Evolutionary conservation across 2,888 invertebrate species (phyloP), one percentile per base, ranked within the genome.

Genomic region (Empis livida): DNA sequence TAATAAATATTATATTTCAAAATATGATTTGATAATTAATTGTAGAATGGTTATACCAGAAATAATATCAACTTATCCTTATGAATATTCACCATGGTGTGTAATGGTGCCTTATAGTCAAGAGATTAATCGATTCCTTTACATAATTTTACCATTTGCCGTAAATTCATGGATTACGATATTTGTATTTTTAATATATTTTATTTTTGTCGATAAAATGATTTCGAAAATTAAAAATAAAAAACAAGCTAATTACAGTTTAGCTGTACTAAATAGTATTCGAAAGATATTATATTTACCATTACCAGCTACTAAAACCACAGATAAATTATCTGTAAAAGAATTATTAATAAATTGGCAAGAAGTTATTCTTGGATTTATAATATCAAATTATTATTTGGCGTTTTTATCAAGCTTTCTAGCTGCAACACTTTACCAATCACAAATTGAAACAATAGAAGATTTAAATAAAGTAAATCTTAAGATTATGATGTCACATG

Each of bases 331-430:
- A 23, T 23, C 16, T 39, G 10, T 11, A 9, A n/a, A 4, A 35
- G 35, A 35, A 13, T 35, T 35, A n/a, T 27, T 41, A 27, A 14
- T 41, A 6, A 27, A 14, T n/a, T 10, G 8, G 8, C 20, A 20
- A 41, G 41, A 41, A 41, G n/a, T 41, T 27, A 10, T 41, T n/a
- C 10, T 23, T 27, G 41, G 41, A n/a, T 41, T 41, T 27, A 41
- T 41, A 14, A 27, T 41, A 41, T 23, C 41, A 23, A 41, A 41
- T 41, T 41, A 41, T 41, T 41, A 41, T 41, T 41, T 41, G n/a
- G 23, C 41, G 27, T 41, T 41, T 27, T 41, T 41, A 41, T 41
- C 41, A 27, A 23, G 23, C 20, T 41, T 27, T 41, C 27, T 41
- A 15, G 41, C 41, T 3, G 14, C 23, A n/a, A 41, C 41, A 9